A percentile compares a stretch with the other conserved stretches of the same genome.
phyloP scores from a whole-genome alignment of 2,888 invertebrate genomes.

The Nemotelus nigrinus region DNA sequence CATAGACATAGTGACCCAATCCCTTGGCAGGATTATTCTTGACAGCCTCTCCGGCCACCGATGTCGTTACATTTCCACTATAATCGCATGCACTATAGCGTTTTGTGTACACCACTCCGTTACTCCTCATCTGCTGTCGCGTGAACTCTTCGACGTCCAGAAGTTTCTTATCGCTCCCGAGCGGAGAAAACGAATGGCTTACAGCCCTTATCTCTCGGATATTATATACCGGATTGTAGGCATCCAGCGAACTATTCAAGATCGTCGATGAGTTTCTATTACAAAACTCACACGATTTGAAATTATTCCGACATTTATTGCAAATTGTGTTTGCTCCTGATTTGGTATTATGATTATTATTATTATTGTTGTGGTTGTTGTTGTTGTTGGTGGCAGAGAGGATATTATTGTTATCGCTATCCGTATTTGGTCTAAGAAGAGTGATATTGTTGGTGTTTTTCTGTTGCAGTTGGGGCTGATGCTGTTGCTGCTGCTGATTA shows the following conservation, averaged over 20 bases:
- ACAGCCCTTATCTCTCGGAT: slow-evolving; percentile 64
- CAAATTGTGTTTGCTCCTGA: slow-evolving; percentile 50
- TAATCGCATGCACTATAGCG: slow-evolving; percentile 45
- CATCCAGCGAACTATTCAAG: slow-evolving; percentile 47
- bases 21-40: slow-evolving; percentile 64
- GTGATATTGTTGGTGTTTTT: background rate
- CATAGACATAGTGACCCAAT: slow-evolving; percentile 64
- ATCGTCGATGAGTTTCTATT: slow-evolving; percentile 57
- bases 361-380: slow-evolving; percentile 7
- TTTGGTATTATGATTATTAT: slow-evolving; percentile 13
- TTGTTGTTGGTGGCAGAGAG: background rate
- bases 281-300: slow-evolving; percentile 61
- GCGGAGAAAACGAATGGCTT: slow-evolving; percentile 63
- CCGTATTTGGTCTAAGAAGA: too few species aligned
- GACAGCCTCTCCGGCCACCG: slow-evolving; percentile 57
- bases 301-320: slow-evolving; percentile 58
- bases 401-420: background rate
- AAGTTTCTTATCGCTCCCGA: slow-evolving; percentile 64
- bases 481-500: slow-evolving; percentile 5
- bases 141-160: slow-evolving; percentile 57
- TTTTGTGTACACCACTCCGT: slow-evolving; percentile 17
- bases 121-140: slow-evolving; percentile 18
- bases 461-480: background rate
- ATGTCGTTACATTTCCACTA: slow-evolving; percentile 41
- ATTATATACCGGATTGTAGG: slow-evolving; percentile 64